Evolutionary conservation across 1,140 invertebrate species (phyloP).

Genomic region (Episyrphus balteatus): DNA sequence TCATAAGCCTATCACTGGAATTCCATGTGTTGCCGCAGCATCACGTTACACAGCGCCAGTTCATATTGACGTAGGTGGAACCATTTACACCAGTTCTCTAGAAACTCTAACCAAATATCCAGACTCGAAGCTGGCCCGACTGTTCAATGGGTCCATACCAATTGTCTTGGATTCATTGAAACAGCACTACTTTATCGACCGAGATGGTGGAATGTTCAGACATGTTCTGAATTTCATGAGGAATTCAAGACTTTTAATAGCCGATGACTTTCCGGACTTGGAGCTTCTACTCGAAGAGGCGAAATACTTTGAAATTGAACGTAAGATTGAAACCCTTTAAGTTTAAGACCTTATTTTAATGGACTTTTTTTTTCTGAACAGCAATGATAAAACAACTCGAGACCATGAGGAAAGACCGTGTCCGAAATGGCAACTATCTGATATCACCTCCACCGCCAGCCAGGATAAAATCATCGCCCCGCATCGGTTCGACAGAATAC

Average conservation of each 20-base stretch:
- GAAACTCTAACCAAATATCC: conserved; percentile 92
- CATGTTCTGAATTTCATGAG: conserved; percentile 94
- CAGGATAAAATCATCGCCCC: conserved; percentile 29
- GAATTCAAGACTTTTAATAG: conserved; percentile 75
- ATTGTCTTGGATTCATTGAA: conserved; percentile 93
- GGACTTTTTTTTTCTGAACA: conserved; percentile 33
- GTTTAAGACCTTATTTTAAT: not conserved
- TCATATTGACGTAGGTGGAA: conserved; percentile 93
- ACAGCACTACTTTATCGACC: conserved; percentile 96
- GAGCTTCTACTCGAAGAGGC: conserved; percentile 90
- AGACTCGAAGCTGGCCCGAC: conserved; percentile 79
- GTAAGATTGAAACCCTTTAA: conserved; percentile 45
- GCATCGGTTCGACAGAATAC: conserved; percentile 34
- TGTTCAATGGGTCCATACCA: conserved; percentile 94
- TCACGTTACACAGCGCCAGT: conserved; percentile 89
- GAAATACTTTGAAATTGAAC: conserved; percentile 79
- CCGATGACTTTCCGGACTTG: conserved; percentile 75
- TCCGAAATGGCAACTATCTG: conserved; percentile 44
- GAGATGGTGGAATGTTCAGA: conserved; percentile 90
- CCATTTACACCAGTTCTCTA: conserved; percentile 90
- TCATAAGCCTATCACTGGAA: conserved; percentile 55
- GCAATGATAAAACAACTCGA: conserved; percentile 68
- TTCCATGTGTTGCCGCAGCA: conserved; percentile 84
- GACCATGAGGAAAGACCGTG: conserved; percentile 59
- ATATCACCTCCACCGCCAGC: conserved; percentile 30